Evolutionary conservation across 2,113 vertebrate genomes (phyloP).

Genomic region (Donacobius atricapilla): DNA sequence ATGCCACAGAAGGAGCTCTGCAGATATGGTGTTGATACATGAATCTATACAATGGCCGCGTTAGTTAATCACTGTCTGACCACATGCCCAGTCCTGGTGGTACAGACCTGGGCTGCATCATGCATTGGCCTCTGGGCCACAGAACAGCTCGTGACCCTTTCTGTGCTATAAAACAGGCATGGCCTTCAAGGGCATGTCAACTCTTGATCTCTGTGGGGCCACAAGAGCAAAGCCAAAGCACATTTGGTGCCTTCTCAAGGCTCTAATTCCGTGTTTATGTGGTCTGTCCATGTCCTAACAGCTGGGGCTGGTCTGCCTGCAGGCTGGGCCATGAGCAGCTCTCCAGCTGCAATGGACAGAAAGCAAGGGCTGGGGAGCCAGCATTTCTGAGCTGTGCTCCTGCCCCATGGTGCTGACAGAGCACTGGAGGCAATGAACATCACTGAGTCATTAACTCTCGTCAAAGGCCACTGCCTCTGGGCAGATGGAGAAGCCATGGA

Average conservation of each 20-base stretch:
- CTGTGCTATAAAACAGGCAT: neutral
- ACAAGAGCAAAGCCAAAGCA: neutral
- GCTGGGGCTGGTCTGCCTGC: neutral
- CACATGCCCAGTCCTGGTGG: neutral
- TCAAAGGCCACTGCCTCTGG: neutral
- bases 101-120: neutral
- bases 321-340: neutral
- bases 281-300: neutral
- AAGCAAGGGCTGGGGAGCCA: neutral
- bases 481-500: neutral
- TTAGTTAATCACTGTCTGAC: neutral
- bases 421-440: neutral
- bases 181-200: neutral
- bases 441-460: neutral
- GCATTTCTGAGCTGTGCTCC: neutral
- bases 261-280: neutral
- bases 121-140: neutral
- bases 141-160: neutral
- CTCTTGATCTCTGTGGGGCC: neutral
- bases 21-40: neutral
- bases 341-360: neutral
- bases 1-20: neutral
- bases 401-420: neutral
- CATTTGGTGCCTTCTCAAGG: neutral
- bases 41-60: neutral